Evolutionary conservation across 2,888 invertebrate species (phyloP), one percentile per base, ranked within the genome.

Genomic region (Epinotia bilunana): DNA sequence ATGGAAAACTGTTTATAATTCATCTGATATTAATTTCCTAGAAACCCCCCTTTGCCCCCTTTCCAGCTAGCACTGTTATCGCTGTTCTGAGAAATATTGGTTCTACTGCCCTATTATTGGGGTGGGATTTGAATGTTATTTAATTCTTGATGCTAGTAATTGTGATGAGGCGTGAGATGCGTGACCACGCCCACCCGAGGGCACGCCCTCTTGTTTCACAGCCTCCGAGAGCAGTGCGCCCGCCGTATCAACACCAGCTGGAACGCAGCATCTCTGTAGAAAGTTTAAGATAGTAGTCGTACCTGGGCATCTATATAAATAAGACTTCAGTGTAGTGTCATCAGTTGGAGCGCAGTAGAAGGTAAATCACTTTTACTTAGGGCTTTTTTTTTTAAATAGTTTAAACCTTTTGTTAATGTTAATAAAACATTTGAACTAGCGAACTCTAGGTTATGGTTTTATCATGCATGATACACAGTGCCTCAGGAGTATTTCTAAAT

Each of bases 151-250:
- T 12, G 11, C 11, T 4, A 53, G 65, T 39, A 12, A 67, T 43
- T 5, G 65, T 43, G 23, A 6, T 39, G 9, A 57, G 4, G 67
- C 57, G 55, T n/a, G n/a, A n/a, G n/a, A n/a, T 57, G 67, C 67
- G 68, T 58, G 23, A 58, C 43, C 58, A 46, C 68, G 58, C 68
- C 68, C n/a, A 69, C 43, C n/a, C 13, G 12, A 13, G 23, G 23
- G 5, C 23, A 69, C 68, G 68, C 68, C 68, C 58, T 60, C 68
- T 58, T 69, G 68, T 58, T 69, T 9, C 53, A 12, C 58, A 69
- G 68, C 68, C 68, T 58, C 68, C 39, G 43, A 13, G 46, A 23
- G 46, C 57, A 20, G n/a, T 2, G 23, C 13, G 46, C 43, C 39
- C 11, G n/a, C 13, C 68, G 43, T 58, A 69, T 58, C 60, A 46